These are phyloP conservation scores for Eumaeus atala DNA, from an alignment of 1,140 invertebrate genomes.

Conservation along the genomic window DNA sequence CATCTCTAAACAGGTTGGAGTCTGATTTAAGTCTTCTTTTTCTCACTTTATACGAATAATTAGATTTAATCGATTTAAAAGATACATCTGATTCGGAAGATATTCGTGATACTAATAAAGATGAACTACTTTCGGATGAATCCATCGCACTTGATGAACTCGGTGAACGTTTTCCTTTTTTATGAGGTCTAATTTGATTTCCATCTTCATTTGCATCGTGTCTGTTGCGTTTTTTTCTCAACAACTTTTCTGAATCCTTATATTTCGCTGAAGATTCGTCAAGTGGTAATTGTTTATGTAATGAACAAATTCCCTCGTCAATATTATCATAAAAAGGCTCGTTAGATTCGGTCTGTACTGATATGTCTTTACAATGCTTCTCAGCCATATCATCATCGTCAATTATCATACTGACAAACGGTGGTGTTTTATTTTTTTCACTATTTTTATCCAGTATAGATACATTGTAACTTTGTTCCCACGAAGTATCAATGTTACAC, in stretches of 20 bases:
- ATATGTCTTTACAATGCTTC: constrained; percentile 31
- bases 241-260: constrained; percentile 35
- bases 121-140: constrained; percentile 31
- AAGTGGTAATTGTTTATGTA: constrained; percentile 37
- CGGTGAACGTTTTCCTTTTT: constrained; percentile 49
- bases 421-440: constrained; percentile 39
- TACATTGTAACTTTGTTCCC: constrained; percentile 43
- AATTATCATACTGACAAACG: constrained; percentile 46
- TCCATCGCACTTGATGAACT: constrained; percentile 41
- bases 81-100: constrained; percentile 55
- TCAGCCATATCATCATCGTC: constrained; percentile 33
- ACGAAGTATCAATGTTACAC: constrained; percentile 46
- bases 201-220: constrained; percentile 41
- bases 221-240: constrained; percentile 44
- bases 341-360: constrained; percentile 44
- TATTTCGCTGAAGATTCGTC: constrained; percentile 35
- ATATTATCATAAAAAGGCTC: constrained; percentile 29
- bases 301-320: constrained; percentile 42
- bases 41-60: constrained; percentile 51
- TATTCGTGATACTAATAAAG: constrained; percentile 32
- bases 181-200: constrained; percentile 36
- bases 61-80: constrained; percentile 59
- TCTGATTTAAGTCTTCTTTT: constrained; percentile 56
- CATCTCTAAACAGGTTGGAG: constrained; percentile 51
- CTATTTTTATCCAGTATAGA: constrained; percentile 35